A percentile compares a stretch with the other conserved stretches of the same genome.
Conservation (phyloP, 2,888 invertebrate species). For the Lapara coniferarum region DNA sequence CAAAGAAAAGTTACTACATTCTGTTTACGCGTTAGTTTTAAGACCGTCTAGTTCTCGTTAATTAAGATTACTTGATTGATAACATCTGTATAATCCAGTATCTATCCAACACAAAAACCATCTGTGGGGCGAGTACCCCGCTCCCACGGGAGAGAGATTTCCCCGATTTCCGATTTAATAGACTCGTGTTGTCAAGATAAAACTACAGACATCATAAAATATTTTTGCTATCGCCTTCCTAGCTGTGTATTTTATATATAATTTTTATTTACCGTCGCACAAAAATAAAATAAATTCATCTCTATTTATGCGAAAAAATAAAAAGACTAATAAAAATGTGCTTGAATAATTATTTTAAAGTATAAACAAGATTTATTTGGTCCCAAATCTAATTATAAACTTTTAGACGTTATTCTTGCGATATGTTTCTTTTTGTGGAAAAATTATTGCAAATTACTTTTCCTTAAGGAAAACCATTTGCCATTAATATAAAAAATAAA, state of each 20-base stretch:
- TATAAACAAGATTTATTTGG: no score
- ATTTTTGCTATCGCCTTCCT: conserved; percentile 9
- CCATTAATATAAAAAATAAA: no score
- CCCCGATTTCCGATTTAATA: conserved; percentile 52
- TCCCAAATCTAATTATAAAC: no score
- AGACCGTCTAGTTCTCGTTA: conserved; percentile 6
- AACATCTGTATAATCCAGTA: conserved; percentile 5
- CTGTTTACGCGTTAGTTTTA: background rate
- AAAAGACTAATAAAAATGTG: no score
- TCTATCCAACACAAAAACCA: conserved; percentile 18
- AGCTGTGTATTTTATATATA: background rate
- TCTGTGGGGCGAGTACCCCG: conserved; percentile 10
- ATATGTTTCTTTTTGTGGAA: no score
- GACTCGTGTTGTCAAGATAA: conserved; percentile 31
- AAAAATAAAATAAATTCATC: no score
- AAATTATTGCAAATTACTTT: no score
- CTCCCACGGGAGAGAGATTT: conserved; percentile 32
- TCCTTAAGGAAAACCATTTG: no score
- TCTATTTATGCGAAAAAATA: no score
- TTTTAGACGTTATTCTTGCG: no score
- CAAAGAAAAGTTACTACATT: background rate
- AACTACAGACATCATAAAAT: conserved; percentile 1
- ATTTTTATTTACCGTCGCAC: no score
- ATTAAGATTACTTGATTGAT: conserved; percentile 25
- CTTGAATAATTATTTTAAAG: no score